These are phyloP conservation scores for Balaenoptera acutorostrata DNA, from an alignment of 2,113 vertebrate genomes.

Conservation along the genomic window DNA sequence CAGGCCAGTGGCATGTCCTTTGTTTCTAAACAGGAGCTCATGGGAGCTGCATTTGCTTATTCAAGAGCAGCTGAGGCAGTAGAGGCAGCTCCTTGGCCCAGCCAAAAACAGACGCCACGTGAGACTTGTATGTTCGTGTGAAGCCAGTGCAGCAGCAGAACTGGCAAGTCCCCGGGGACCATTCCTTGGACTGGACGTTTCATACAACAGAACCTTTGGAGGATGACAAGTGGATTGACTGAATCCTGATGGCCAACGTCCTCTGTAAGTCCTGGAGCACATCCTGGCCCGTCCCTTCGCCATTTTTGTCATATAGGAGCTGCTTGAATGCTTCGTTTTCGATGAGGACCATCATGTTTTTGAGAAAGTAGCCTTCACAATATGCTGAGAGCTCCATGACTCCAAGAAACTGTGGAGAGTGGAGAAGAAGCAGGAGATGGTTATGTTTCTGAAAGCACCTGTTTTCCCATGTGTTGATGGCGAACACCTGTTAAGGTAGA, in stretches of 20 bases:
- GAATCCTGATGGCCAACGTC: slow-evolving; percentile 93
- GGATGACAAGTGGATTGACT: slow-evolving; percentile 97
- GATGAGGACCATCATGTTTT: slow-evolving; percentile 98
- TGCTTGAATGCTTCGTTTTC: slow-evolving; percentile 97
- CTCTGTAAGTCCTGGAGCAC: slow-evolving; percentile 95
- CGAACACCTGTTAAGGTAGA: accelerated
- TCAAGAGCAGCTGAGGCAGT: slow-evolving; percentile 45
- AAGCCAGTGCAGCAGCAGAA: slow-evolving; percentile 67
- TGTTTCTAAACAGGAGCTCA: slow-evolving; percentile 44
- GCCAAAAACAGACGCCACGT: slow-evolving; percentile 18
- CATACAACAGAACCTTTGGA: slow-evolving; percentile 97
- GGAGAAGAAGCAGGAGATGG: slow-evolving; percentile 51
- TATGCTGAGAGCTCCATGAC: slow-evolving; percentile 92
- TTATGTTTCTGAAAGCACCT: background rate
- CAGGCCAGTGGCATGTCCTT: slow-evolving; percentile 1
- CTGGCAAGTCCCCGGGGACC: slow-evolving; percentile 47
- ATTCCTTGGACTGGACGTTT: slow-evolving; percentile 58
- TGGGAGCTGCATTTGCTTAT: slow-evolving; percentile 60
- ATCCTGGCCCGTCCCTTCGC: slow-evolving; percentile 88
- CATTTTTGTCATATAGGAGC: slow-evolving; percentile 91
- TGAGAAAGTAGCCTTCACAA: slow-evolving; percentile 97
- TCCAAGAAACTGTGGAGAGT: slow-evolving; percentile 89
- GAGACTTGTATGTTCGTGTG: slow-evolving; percentile 51
- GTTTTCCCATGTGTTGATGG: accelerated
- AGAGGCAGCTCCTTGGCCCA: slow-evolving; percentile 69